Evolutionary conservation across 2,797 vertebrate species (phyloP), one percentile per base, ranked within the genome.

Genomic region (Galago senegalensis): DNA sequence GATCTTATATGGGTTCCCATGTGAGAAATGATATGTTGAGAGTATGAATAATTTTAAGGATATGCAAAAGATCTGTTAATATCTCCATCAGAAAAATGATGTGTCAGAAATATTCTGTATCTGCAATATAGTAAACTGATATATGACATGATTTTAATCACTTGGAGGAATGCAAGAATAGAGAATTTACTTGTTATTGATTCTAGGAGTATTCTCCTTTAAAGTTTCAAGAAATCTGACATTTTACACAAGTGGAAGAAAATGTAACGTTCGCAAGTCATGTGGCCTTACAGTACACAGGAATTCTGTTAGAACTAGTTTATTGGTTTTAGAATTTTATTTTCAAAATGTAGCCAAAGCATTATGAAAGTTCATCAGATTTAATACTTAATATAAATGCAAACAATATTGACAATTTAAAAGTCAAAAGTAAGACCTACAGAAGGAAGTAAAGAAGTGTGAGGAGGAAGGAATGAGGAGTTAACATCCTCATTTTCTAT

Each of bases 361-460:
- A 46, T 94, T 63, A 80, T 87, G 31, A 84, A 92, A 89, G 7
- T 67, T 65, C n/a, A 73, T 79, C 29, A 43, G 37, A 14, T 80
- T 92, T 75, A 92, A 56, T 89, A 73, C 70, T 92, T 93, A 31
- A 61, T 95, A 37, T 94, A 89, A 70, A 53, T 93, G 72, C 25
- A 86, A 86, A 89, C 27, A 91, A 34, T 20, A 76, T 37, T 46
- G n/a, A 9, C 20, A 82, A 40, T 88, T 20, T 95, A 60, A 91
- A 91, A 93, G 20, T 70, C n/a, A 31, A 72, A 94, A 86, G 40
- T 88, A 60, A 93, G 84, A 40, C n/a, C 84, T 65, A 43, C 1
- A 49, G 20, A 82, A 82, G 11, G 82, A 73, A 85, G 77, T 56
- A 56, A 23, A 77, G 7, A 70, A 89, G 34, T 90, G 5, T 65